Evolutionary conservation across 2,888 invertebrate genomes (phyloP).

Genomic region (Morinoia aosen): DNA sequence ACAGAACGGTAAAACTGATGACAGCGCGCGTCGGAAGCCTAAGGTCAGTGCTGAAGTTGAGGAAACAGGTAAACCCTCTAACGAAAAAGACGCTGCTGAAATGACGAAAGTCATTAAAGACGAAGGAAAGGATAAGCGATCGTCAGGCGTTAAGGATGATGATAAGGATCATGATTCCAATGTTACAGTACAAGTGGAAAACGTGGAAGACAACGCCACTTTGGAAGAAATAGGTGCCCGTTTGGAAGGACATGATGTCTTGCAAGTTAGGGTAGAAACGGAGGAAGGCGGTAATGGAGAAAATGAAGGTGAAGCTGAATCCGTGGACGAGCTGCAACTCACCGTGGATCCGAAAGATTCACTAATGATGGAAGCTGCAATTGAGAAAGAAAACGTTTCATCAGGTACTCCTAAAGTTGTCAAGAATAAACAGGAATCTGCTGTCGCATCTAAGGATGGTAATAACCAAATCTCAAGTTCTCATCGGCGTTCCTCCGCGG

Average conservation of each 20-base stretch:
- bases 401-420: not conserved
- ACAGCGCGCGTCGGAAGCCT: not conserved
- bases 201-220: not conserved
- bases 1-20: not conserved
- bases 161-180: not conserved
- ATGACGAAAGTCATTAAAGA: not conserved
- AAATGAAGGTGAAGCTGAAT: not conserved
- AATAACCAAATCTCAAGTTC: not conserved
- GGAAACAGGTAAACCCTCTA: not conserved
- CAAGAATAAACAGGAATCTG: not conserved
- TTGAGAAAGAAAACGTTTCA: not conserved
- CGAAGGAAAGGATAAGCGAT: not conserved
- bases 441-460: not conserved
- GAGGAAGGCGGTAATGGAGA: not conserved
- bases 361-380: not conserved
- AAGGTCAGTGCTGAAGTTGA: not conserved
- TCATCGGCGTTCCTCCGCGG: not conserved
- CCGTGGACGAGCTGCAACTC: slow-evolving; percentile 4
- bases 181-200: not conserved
- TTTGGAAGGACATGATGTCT: not conserved
- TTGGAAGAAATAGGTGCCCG: slow-evolving; percentile 21
- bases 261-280: not conserved
- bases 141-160: not conserved
- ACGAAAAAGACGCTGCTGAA: not conserved
- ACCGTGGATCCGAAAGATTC: slow-evolving; percentile 9